These are phyloP conservation scores for Idaea biselata DNA, from an alignment of 2,888 invertebrate species.

Conservation along the genomic window DNA sequence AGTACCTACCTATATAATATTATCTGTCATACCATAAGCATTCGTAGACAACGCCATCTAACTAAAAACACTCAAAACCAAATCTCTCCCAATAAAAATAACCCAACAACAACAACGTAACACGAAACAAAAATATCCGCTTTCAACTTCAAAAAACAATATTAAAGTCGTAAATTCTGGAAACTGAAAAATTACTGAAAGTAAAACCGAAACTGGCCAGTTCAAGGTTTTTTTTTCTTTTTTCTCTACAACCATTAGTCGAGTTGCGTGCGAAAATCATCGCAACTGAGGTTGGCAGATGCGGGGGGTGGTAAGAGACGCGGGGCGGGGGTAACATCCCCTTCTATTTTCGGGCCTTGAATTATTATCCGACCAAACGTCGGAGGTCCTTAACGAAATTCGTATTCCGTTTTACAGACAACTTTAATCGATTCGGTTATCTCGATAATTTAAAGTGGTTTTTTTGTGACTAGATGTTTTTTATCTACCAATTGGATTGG, in stretches of 20 bases:
- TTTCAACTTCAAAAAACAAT: conserved; percentile 18
- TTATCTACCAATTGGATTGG: too few species aligned
- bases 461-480: conserved; percentile 22
- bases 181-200: conserved; percentile 32
- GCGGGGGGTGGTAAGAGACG: conserved; percentile 32
- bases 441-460: conserved; percentile 69
- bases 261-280: conserved; percentile 65
- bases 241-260: conserved; percentile 63
- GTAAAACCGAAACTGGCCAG: conserved; percentile 30
- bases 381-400: conserved; percentile 77
- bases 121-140: conserved; percentile 3
- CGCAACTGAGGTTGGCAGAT: conserved; percentile 56
- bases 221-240: conserved; percentile 47
- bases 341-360: conserved; percentile 75
- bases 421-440: conserved; percentile 63
- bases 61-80: too few species aligned
- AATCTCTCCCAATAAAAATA: neutral
- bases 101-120: conserved; percentile 9
- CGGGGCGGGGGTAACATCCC: conserved; percentile 51
- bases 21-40: too few species aligned
- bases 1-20: too few species aligned
- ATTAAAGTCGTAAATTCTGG: conserved; percentile 21
- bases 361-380: conserved; percentile 75
- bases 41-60: too few species aligned
- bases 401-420: conserved; percentile 70